These are phyloP conservation scores for Endotricha flammealis DNA, from an alignment of 2,888 invertebrate genomes.

Conservation along the genomic window DNA sequence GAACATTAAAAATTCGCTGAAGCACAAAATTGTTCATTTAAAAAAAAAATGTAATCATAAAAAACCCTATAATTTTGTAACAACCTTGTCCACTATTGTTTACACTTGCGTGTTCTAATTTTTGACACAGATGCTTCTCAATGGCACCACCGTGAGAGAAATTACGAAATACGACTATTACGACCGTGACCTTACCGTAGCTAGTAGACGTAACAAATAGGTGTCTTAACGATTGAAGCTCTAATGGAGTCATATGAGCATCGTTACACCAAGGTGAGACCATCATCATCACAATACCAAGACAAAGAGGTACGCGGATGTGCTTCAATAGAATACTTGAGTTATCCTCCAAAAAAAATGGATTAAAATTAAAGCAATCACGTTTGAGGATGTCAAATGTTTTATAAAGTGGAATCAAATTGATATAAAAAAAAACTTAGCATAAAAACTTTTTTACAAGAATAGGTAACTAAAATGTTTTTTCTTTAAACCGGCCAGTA, in stretches of 20 bases:
- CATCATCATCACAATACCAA: constrained; percentile 31
- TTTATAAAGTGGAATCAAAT: too few species aligned
- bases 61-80: constrained; percentile 6
- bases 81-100: constrained; percentile 12
- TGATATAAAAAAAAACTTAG: neutral
- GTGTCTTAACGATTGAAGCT: constrained; percentile 43
- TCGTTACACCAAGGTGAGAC: constrained; percentile 56
- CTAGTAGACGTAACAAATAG: constrained; percentile 52
- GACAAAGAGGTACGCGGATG: constrained; percentile 31
- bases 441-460: neutral
- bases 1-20: too few species aligned
- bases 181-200: constrained; percentile 56
- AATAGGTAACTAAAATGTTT: too few species aligned
- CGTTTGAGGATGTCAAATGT: constrained; percentile 28
- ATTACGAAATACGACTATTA: constrained; percentile 21
- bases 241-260: constrained; percentile 45
- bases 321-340: constrained; percentile 18
- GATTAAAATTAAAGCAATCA: constrained; percentile 25
- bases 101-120: constrained; percentile 21
- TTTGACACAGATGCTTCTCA: constrained; percentile 18
- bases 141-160: constrained; percentile 19
- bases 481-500: too few species aligned
- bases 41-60: neutral
- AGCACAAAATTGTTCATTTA: neutral
- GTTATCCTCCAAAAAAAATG: constrained; percentile 25